phyloP scores from a whole-genome alignment of 1,140 invertebrate species.

The Condylostylus longicornis region DNA sequence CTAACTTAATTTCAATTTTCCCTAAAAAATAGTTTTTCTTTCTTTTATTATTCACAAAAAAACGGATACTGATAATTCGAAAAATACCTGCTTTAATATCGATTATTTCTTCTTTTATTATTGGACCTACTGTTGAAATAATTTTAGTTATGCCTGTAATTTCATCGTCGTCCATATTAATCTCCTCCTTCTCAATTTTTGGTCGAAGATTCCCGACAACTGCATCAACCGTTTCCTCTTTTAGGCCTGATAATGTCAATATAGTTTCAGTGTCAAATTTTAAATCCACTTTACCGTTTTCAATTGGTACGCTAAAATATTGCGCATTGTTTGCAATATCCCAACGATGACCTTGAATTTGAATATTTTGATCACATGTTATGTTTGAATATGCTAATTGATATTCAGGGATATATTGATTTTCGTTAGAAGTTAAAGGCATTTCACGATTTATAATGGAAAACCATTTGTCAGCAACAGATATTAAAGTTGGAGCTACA shows the following conservation, averaged over 20 bases:
- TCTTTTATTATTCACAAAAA: not conserved
- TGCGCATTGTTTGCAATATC: conserved; percentile 42
- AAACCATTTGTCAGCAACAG: conserved; percentile 36
- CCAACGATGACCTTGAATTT: conserved; percentile 42
- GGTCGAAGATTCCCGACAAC: conserved; percentile 8
- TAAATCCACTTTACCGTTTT: conserved; percentile 36
- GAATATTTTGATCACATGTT: conserved; percentile 33
- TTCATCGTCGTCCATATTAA: conserved; percentile 1
- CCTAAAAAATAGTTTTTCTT: not conserved
- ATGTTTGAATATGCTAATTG: conserved; percentile 22
- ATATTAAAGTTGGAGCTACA: not conserved
- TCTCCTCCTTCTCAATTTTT: conserved; percentile 14
- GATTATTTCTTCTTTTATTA: not conserved
- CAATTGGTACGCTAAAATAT: conserved; percentile 38
- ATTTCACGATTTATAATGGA: conserved; percentile 33
- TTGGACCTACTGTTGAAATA: no score
- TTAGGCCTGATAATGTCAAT: conserved; percentile 39
- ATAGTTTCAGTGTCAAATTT: conserved; percentile 34
- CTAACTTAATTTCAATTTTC: conserved; percentile 25
- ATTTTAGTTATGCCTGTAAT: no score
- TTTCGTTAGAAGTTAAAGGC: conserved; percentile 19
- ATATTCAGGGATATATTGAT: conserved; percentile 13
- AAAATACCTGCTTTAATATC: conserved; percentile 1
- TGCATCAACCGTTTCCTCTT: conserved; percentile 36
- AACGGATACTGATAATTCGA: no score